Percentiles rank a stretch among this genome's conserved stretches.
Conservation (phyloP, 2,888 invertebrate genomes). For the Therioaphis trifolii region DNA sequence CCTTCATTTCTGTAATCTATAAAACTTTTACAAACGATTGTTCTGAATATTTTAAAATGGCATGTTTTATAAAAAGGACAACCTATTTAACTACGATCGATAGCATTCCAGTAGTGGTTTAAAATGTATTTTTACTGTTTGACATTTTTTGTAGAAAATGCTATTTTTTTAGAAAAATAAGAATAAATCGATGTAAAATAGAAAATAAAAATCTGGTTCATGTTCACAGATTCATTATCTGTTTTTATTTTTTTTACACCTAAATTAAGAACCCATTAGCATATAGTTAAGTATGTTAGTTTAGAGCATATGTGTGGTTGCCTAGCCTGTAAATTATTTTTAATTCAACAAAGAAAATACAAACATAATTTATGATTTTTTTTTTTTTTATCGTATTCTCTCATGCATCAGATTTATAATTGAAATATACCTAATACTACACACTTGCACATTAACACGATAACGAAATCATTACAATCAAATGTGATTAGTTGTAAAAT, state of each 20-base stretch:
- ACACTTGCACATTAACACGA: conserved; percentile 41
- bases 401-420: conserved; percentile 19
- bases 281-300: conserved; percentile 11
- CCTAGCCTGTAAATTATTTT: conserved; percentile 50
- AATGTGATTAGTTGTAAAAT: conserved; percentile 55
- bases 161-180: neutral
- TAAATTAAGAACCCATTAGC: conserved; percentile 1
- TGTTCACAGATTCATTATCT: neutral
- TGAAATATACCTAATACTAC: conserved; percentile 6
- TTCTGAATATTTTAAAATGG: neutral
- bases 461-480: conserved; percentile 48
- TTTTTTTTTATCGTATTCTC: conserved; percentile 11
- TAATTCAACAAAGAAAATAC: conserved; percentile 13
- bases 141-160: neutral
- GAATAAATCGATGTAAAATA: neutral
- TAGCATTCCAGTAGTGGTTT: neutral
- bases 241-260: neutral
- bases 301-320: conserved; percentile 29
- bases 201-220: neutral
- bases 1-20: neutral
- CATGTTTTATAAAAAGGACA: neutral
- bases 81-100: neutral
- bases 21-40: neutral
- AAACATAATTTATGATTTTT: neutral
- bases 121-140: neutral